Conservation (phyloP, 2,888 invertebrate species). For the Volucella inflata region DNA sequence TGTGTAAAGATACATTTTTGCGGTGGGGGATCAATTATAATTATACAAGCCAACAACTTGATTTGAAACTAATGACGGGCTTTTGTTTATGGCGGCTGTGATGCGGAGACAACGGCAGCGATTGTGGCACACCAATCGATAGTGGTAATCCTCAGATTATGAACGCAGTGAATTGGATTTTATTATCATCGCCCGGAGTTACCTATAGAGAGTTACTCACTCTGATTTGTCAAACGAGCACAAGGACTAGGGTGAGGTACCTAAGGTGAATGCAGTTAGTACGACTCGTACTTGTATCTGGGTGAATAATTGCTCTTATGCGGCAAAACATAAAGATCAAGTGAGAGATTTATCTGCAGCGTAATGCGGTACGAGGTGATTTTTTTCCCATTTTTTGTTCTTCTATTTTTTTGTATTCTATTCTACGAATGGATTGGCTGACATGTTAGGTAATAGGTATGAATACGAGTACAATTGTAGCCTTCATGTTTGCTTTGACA, state of each 20-base stretch:
- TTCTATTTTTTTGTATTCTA: too few relatives aligned
- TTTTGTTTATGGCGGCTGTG: slow-evolving; percentile 31
- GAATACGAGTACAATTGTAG: too few relatives aligned
- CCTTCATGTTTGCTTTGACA: too few relatives aligned
- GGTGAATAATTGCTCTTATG: slow-evolving; percentile 26
- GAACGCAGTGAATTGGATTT: slow-evolving; percentile 26
- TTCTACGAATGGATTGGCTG: too few relatives aligned
- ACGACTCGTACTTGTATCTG: slow-evolving; percentile 2
- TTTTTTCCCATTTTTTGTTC: too few relatives aligned
- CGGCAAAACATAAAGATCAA: slow-evolving; percentile 21
- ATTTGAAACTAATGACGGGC: slow-evolving; percentile 59
- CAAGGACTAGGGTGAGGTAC: slow-evolving; percentile 70
- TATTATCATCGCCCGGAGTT: slow-evolving; percentile 21
- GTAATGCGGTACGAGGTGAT: not conserved
- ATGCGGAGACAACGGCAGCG: not conserved
- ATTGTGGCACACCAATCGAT: slow-evolving; percentile 5
- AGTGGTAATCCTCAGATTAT: slow-evolving; percentile 44
- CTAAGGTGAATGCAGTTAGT: not conserved
- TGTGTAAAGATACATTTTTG: slow-evolving; percentile 10
- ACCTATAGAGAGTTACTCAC: slow-evolving; percentile 37
- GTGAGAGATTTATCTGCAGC: slow-evolving; percentile 3
- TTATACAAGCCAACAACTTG: slow-evolving; percentile 61
- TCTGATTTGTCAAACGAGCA: slow-evolving; percentile 60
- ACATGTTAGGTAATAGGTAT: too few relatives aligned
- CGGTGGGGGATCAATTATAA: slow-evolving; percentile 57